phyloP scores from a whole-genome alignment of 2,888 invertebrate genomes.

The Leucoma salicis region DNA sequence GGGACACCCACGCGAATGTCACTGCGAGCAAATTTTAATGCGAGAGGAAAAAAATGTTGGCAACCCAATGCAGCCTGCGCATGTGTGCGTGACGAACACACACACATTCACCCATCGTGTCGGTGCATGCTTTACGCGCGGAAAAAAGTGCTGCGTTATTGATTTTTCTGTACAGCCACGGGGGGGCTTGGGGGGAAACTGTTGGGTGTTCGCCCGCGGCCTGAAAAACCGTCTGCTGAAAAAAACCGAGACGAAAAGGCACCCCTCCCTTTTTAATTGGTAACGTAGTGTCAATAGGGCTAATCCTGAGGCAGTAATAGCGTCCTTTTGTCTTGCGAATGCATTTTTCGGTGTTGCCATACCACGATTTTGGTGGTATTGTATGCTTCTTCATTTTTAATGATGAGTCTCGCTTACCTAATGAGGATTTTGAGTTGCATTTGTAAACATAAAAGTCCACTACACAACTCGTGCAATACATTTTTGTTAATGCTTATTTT shows the following conservation, averaged over 20 bases:
- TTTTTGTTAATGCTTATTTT: too few relatives aligned
- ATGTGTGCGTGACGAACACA: slow-evolving; percentile 53
- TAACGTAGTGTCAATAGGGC: slow-evolving; percentile 82
- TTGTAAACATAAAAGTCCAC: too few relatives aligned
- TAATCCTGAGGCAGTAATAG: slow-evolving; percentile 77
- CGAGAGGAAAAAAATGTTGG: slow-evolving; percentile 64
- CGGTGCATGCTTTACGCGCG: slow-evolving; percentile 83
- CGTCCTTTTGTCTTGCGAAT: slow-evolving; percentile 75
- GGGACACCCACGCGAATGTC: slow-evolving; percentile 44
- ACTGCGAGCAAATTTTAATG: slow-evolving; percentile 63
- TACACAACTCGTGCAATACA: too few relatives aligned
- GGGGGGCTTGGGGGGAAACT: slow-evolving; percentile 47
- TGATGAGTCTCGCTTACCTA: slow-evolving; percentile 8
- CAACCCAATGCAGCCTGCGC: slow-evolving; percentile 56
- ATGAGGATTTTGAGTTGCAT: background rate
- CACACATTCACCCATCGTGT: slow-evolving; percentile 55
- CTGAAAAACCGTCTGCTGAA: slow-evolving; percentile 82
- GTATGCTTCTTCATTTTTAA: slow-evolving; percentile 13
- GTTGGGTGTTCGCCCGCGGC: slow-evolving; percentile 69
- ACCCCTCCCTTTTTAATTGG: slow-evolving; percentile 82
- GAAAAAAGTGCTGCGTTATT: slow-evolving; percentile 83
- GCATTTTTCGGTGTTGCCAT: slow-evolving; percentile 76
- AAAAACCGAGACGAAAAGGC: slow-evolving; percentile 81
- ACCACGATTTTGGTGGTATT: slow-evolving; percentile 40
- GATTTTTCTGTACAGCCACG: slow-evolving; percentile 80